Percentiles rank a stretch among this genome's conserved stretches.
These are phyloP conservation scores for Bos javanicus DNA, from an alignment of 2,113 vertebrate genomes.

Conservation along the genomic window DNA sequence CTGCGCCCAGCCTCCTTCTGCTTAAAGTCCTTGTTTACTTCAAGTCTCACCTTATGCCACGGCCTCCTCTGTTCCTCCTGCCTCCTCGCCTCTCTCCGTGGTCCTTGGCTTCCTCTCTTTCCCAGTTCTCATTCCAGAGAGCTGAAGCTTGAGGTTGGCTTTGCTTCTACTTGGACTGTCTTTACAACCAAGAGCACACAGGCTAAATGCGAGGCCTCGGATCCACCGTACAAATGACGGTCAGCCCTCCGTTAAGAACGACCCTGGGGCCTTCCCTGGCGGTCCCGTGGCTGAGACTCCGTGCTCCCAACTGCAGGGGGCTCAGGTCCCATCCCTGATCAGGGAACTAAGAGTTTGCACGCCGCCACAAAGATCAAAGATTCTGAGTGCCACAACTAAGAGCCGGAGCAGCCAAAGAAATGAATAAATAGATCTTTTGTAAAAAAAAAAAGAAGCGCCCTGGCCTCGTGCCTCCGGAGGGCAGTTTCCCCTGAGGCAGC, in stretches of 20 bases:
- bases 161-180: background rate
- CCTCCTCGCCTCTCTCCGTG: background rate
- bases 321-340: background rate
- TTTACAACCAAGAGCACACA: background rate
- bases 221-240: background rate
- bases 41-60: background rate
- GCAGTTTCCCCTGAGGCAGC: background rate
- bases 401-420: background rate
- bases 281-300: background rate
- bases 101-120: background rate
- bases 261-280: background rate
- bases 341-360: background rate
- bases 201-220: background rate
- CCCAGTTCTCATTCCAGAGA: background rate
- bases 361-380: background rate
- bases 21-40: background rate
- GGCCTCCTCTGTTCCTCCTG: background rate
- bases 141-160: background rate
- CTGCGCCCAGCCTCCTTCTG: background rate
- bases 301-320: background rate
- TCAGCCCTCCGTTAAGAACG: background rate
- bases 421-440: background rate
- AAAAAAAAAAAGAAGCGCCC: background rate
- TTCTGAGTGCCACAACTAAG: background rate
- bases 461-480: background rate